A percentile compares a stretch with the other conserved stretches of the same genome.
Evolutionary conservation across 2,113 vertebrate species (phyloP).

Genomic region (Ciconia boyciana): DNA sequence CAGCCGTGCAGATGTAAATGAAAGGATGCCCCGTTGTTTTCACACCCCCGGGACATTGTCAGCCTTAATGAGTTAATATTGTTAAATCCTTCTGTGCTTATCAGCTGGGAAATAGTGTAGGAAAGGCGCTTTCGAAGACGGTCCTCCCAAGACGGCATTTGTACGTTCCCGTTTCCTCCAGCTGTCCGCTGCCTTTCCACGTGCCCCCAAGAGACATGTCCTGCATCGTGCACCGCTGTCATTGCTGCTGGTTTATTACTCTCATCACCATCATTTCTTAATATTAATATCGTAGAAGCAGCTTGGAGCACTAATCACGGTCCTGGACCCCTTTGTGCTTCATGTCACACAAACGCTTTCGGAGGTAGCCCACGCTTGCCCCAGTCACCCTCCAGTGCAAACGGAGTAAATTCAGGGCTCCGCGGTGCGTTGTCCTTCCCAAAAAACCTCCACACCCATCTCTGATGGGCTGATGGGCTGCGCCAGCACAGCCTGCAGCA

Average conservation of each 20-base stretch:
- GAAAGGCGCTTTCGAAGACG: background rate
- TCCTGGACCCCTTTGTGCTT: background rate
- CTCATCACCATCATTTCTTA: background rate
- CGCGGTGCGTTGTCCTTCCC: background rate
- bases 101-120: background rate
- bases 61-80: background rate
- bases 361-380: background rate
- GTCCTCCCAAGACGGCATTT: background rate
- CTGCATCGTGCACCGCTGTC: background rate
- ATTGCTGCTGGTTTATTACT: background rate
- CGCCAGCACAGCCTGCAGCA: background rate
- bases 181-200: background rate
- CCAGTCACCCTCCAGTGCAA: background rate
- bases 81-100: background rate
- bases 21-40: background rate
- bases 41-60: background rate
- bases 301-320: background rate
- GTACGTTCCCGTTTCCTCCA: background rate
- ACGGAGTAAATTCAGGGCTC: background rate
- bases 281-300: background rate
- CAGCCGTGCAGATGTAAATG: constrained; percentile 4
- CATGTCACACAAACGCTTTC: background rate
- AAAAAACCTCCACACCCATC: background rate
- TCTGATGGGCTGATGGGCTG: background rate
- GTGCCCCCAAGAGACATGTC: background rate